Evolutionary conservation across 2,797 vertebrate species (phyloP).

Genomic region (Erethizon dorsatum): DNA sequence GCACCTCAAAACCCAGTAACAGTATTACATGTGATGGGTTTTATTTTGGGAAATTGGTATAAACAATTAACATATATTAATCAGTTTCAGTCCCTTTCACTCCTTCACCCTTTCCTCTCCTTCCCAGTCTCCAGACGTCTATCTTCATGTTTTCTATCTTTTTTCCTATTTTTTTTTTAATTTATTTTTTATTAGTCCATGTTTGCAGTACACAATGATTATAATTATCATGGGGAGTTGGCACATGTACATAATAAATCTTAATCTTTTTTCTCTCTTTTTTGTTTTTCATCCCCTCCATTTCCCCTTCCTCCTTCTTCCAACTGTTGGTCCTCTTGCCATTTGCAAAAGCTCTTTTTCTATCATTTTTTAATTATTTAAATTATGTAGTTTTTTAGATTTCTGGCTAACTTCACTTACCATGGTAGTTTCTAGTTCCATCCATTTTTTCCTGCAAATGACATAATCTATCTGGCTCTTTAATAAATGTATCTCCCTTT

Average conservation of each 20-base stretch:
- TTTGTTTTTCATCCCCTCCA: not conserved
- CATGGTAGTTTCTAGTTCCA: not conserved
- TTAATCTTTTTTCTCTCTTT: not conserved
- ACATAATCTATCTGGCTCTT: not conserved
- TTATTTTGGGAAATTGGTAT: not conserved
- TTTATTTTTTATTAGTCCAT: not conserved
- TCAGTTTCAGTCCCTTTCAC: not conserved
- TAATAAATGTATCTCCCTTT: constrained; percentile 66
- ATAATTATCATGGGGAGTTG: not conserved
- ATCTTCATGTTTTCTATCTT: not conserved
- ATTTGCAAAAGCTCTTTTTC: not conserved
- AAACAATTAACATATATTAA: not conserved
- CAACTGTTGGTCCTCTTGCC: not conserved
- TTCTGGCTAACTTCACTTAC: not conserved
- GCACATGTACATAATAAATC: not conserved
- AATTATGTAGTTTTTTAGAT: not conserved
- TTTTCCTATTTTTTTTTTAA: not conserved
- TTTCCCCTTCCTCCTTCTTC: not conserved
- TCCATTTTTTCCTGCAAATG: not conserved
- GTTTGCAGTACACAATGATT: not conserved
- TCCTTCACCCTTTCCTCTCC: not conserved
- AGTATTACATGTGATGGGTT: not conserved
- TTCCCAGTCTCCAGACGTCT: not conserved
- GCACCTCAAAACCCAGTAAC: not conserved
- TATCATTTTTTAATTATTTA: not conserved